Conservation (phyloP, 2,888 invertebrate species). For the Halictus quadricinctus region DNA sequence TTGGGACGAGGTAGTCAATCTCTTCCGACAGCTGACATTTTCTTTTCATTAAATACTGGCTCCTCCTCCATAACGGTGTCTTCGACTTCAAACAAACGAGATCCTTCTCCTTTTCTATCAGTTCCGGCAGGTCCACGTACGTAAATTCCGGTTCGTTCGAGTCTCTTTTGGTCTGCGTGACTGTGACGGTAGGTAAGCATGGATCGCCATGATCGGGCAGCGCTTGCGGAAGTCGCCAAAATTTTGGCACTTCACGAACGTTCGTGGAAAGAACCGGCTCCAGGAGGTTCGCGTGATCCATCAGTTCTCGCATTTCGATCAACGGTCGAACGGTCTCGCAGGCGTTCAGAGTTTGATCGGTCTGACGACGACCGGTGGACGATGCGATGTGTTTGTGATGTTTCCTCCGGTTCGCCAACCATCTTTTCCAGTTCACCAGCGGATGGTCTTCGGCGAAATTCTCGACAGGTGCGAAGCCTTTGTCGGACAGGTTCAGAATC, state of each 20-base stretch:
- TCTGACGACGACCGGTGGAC: slow-evolving; percentile 55
- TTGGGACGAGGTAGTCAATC: slow-evolving; percentile 70
- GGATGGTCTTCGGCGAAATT: slow-evolving; percentile 66
- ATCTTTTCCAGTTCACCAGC: slow-evolving; percentile 73
- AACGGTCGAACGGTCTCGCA: slow-evolving; percentile 66
- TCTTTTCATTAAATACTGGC: slow-evolving; percentile 69
- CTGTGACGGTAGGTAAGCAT: slow-evolving; percentile 60
- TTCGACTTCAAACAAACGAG: slow-evolving; percentile 36
- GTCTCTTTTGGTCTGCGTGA: slow-evolving; percentile 59
- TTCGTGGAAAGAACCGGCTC: slow-evolving; percentile 69
- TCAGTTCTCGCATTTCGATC: slow-evolving; percentile 67
- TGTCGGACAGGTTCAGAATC: slow-evolving; percentile 25
- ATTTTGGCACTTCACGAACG: slow-evolving; percentile 74
- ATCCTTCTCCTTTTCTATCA: slow-evolving; percentile 69
- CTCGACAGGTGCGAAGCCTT: slow-evolving; percentile 11
- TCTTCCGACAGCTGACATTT: slow-evolving; percentile 63
- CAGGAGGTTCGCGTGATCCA: slow-evolving; percentile 80
- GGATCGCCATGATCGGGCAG: slow-evolving; percentile 55
- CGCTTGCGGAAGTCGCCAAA: slow-evolving; percentile 66
- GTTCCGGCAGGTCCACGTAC: slow-evolving; percentile 64
- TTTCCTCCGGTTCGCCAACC: slow-evolving; percentile 66
- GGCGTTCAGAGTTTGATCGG: slow-evolving; percentile 67
- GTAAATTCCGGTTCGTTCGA: slow-evolving; percentile 57
- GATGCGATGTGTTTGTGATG: slow-evolving; percentile 53
- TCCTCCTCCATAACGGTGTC: slow-evolving; percentile 70